These are phyloP conservation scores for Myotis vivesi DNA, from an alignment of 2,797 vertebrate genomes.

Conservation along the genomic window DNA sequence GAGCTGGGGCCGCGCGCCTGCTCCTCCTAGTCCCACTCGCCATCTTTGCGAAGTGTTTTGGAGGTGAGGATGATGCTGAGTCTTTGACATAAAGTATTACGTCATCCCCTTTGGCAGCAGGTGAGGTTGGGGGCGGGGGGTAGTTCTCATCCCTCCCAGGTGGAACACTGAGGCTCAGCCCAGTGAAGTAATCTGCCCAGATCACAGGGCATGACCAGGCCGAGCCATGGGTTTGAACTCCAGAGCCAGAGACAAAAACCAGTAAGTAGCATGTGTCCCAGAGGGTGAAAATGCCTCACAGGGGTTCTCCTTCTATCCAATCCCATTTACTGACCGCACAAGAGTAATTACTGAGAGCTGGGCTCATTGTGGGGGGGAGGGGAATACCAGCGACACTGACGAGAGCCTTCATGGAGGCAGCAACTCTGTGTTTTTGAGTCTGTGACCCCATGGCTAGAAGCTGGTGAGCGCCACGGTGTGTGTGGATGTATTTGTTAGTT, in stretches of 20 bases:
- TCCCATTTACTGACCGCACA: rapidly evolving
- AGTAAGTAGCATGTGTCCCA: rapidly evolving
- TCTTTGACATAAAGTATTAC: rapidly evolving
- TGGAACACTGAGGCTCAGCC: rapidly evolving
- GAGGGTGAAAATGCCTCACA: rapidly evolving
- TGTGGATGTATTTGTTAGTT: neutral
- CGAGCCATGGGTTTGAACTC: rapidly evolving
- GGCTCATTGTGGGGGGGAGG: neutral
- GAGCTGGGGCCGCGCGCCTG: neutral
- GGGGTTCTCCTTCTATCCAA: neutral
- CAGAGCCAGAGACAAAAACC: rapidly evolving
- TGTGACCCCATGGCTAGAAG: rapidly evolving
- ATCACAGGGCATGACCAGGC: rapidly evolving
- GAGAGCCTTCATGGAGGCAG: rapidly evolving
- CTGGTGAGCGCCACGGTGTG: neutral
- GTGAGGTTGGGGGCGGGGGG: rapidly evolving
- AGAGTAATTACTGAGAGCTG: rapidly evolving
- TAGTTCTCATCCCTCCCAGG: too few species aligned
- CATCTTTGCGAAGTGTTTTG: rapidly evolving
- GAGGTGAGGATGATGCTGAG: rapidly evolving
- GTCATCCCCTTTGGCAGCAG: neutral
- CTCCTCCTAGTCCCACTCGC: rapidly evolving
- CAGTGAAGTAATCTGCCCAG: rapidly evolving
- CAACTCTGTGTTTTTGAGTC: rapidly evolving
- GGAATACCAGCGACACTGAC: rapidly evolving